Conservation (phyloP, 1,140 invertebrate species). For the Akabosia matsudoensis region DNA sequence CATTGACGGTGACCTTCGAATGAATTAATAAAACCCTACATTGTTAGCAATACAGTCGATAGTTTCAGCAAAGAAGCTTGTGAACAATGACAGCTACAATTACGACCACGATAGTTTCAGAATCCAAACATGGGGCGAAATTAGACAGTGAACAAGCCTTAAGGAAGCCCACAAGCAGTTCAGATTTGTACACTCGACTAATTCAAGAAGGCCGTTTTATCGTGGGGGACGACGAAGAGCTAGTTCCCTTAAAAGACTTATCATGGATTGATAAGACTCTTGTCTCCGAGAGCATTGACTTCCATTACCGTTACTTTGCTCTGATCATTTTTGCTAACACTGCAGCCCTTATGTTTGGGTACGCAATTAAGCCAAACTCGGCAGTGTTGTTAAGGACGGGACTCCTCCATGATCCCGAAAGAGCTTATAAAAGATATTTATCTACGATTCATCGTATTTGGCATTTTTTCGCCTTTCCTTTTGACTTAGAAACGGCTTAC, state of each 20-base stretch:
- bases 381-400: slow-evolving; percentile 27
- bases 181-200: slow-evolving; percentile 16
- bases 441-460: slow-evolving; percentile 19
- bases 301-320: not conserved
- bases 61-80: too few relatives aligned
- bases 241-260: slow-evolving; percentile 23
- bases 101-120: too few relatives aligned
- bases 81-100: too few relatives aligned
- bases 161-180: not conserved
- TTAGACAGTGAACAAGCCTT: not conserved
- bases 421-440: slow-evolving; percentile 5
- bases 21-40: too few relatives aligned
- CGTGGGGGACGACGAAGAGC: slow-evolving; percentile 24
- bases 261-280: slow-evolving; percentile 28
- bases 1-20: too few relatives aligned
- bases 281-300: slow-evolving; percentile 19
- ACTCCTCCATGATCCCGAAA: slow-evolving; percentile 1
- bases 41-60: too few relatives aligned
- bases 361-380: slow-evolving; percentile 25
- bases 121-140: not conserved
- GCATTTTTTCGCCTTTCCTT: not conserved
- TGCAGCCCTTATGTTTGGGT: not conserved
- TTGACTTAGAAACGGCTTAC: not conserved
- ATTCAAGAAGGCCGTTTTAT: slow-evolving; percentile 33
- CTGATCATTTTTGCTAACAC: slow-evolving; percentile 21